Evolutionary conservation across 1,140 invertebrate genomes (phyloP).

Genomic region (Spodoptera frugiperda): DNA sequence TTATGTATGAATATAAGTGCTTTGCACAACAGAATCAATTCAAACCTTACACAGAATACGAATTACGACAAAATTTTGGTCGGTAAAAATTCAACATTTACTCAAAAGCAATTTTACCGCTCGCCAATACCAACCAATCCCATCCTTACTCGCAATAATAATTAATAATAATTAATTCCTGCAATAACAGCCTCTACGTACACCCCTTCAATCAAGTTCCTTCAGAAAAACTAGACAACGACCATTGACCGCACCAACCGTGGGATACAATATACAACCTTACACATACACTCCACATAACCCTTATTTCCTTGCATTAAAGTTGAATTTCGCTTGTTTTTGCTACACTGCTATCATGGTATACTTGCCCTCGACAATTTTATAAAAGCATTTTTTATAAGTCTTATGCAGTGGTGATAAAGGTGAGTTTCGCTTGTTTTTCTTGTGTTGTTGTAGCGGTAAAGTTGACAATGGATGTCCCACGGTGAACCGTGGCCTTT

Average conservation of each 20-base stretch:
- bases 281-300: conserved; percentile 28
- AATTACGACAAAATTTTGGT: too few relatives aligned
- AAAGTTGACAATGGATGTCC: conserved; percentile 70
- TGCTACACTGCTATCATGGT: conserved; percentile 30
- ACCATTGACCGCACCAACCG: conserved; percentile 67
- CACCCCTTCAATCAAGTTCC: conserved; percentile 8
- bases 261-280: conserved; percentile 50
- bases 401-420: conserved; percentile 45
- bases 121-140: not conserved
- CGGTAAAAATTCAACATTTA: too few relatives aligned
- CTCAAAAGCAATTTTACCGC: not conserved
- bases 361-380: conserved; percentile 12
- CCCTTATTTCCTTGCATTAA: conserved; percentile 46
- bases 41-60: too few relatives aligned
- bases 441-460: conserved; percentile 35
- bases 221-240: conserved; percentile 42
- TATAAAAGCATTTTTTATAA: conserved; percentile 18
- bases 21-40: too few relatives aligned
- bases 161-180: not conserved
- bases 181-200: not conserved
- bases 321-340: conserved; percentile 38
- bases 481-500: conserved; percentile 68
- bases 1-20: too few relatives aligned
- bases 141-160: not conserved
- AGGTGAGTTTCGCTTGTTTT: conserved; percentile 39